These are phyloP conservation scores for Bombyx mandarina DNA, from an alignment of 1,140 invertebrate species.

Conservation along the genomic window DNA sequence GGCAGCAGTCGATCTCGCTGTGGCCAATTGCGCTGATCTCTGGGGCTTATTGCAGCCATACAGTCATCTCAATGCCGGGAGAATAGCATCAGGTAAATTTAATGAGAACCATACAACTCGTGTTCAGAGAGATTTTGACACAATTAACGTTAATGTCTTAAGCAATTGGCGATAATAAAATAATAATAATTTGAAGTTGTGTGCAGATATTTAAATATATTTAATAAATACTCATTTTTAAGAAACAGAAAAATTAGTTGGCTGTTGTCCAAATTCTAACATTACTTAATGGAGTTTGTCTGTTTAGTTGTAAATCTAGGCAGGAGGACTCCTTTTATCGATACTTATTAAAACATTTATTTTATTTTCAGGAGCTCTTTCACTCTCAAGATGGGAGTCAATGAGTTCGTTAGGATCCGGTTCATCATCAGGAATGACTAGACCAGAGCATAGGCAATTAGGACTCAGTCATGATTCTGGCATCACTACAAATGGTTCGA, in stretches of 20 bases:
- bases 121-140: too few species aligned
- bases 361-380: conserved; percentile 77
- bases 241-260: too few species aligned
- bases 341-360: neutral
- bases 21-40: conserved; percentile 88
- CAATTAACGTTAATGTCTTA: too few species aligned
- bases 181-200: too few species aligned
- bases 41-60: conserved; percentile 92
- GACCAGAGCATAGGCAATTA: conserved; percentile 46
- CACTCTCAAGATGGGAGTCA: conserved; percentile 88
- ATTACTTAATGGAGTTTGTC: neutral
- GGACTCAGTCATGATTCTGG: conserved; percentile 58
- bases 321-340: neutral
- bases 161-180: too few species aligned
- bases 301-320: neutral
- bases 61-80: conserved; percentile 89
- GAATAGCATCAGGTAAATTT: conserved; percentile 83
- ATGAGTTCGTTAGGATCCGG: conserved; percentile 80
- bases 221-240: too few species aligned
- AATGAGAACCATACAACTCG: too few species aligned
- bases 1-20: conserved; percentile 84
- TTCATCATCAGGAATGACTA: conserved; percentile 53
- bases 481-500: conserved; percentile 67
- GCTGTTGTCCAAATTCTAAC: too few species aligned
- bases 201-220: too few species aligned